A percentile compares a stretch with the other conserved stretches of the same genome.
These are phyloP conservation scores for Linurgus olivaceus DNA, from an alignment of 2,797 vertebrate species.

Conservation along the genomic window DNA sequence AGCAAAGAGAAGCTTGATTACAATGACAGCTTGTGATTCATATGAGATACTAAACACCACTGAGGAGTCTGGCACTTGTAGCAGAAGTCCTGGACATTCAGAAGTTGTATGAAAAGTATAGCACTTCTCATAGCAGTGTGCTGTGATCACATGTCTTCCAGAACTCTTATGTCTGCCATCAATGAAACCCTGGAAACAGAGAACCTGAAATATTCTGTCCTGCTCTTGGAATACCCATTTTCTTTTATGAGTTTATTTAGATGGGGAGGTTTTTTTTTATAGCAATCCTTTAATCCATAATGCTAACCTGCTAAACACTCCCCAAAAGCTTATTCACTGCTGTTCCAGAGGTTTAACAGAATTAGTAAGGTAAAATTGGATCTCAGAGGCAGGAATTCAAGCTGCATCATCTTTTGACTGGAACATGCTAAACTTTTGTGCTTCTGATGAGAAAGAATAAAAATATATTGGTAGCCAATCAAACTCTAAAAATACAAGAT, in stretches of 20 bases:
- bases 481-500: not conserved
- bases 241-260: not conserved
- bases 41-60: not conserved
- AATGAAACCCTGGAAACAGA: not conserved
- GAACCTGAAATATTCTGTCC: not conserved
- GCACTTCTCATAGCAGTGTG: not conserved
- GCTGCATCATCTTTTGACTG: not conserved
- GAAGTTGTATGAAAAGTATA: not conserved
- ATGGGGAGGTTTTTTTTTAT: not conserved
- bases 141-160: not conserved
- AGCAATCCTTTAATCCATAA: not conserved
- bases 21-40: not conserved
- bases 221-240: not conserved
- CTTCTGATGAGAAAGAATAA: not conserved
- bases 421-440: not conserved
- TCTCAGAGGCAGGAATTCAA: not conserved
- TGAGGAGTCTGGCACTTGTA: not conserved
- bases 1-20: not conserved
- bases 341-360: not conserved
- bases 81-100: not conserved
- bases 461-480: not conserved
- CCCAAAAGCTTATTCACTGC: not conserved
- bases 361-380: not conserved
- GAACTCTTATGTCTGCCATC: not conserved
- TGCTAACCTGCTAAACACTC: not conserved